Evolutionary conservation across 2,888 invertebrate genomes (phyloP).

Genomic region (Meteorus colon): DNA sequence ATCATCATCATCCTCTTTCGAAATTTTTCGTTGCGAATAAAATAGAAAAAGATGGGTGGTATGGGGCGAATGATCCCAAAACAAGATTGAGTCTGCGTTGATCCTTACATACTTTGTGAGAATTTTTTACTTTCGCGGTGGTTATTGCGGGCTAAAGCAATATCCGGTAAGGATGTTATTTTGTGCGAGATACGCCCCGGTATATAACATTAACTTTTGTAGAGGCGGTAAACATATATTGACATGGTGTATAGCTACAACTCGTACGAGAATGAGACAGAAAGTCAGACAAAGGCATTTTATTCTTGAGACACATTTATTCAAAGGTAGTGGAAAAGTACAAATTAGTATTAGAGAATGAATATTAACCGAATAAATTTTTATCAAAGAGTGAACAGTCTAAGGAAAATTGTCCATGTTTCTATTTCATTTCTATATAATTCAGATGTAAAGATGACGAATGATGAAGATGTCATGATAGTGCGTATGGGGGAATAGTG

Average conservation of each 20-base stretch:
- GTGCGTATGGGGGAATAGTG: too few relatives aligned
- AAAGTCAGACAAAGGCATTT: too few relatives aligned
- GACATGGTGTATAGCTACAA: neutral
- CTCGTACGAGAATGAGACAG: too few relatives aligned
- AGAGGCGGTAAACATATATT: neutral
- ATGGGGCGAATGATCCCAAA: neutral
- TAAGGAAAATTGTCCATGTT: too few relatives aligned
- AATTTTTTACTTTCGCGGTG: slow-evolving; percentile 19
- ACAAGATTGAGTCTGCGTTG: slow-evolving; percentile 17
- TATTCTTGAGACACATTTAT: too few relatives aligned
- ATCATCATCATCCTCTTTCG: neutral
- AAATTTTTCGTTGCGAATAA: neutral
- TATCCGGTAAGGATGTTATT: slow-evolving; percentile 3
- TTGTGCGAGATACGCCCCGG: slow-evolving; percentile 4
- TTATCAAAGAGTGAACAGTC: too few relatives aligned
- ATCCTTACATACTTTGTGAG: slow-evolving; percentile 23
- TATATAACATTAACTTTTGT: neutral
- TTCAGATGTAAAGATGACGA: too few relatives aligned
- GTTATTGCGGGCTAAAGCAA: neutral
- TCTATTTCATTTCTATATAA: too few relatives aligned
- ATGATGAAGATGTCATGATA: too few relatives aligned
- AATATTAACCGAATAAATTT: too few relatives aligned
- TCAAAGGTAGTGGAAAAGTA: too few relatives aligned
- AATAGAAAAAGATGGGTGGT: neutral
- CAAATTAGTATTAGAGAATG: too few relatives aligned